Evolutionary conservation across 2,113 vertebrate species (phyloP).

Genomic region (Poecile atricapillus): DNA sequence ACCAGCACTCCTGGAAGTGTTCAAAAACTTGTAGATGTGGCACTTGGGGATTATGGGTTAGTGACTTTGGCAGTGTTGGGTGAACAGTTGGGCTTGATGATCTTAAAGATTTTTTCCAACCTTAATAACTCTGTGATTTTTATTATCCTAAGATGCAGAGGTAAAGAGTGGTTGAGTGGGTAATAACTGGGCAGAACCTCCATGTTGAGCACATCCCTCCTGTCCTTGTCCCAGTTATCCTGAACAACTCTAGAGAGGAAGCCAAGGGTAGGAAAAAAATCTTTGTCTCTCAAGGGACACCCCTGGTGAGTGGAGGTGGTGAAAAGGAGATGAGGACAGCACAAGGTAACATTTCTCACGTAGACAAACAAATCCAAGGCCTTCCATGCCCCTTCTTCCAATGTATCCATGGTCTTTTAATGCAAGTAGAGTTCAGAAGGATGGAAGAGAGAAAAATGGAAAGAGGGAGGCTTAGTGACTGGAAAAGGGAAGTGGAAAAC

Average conservation of each 20-base stretch:
- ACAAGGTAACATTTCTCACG: conserved; percentile 65
- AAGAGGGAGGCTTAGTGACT: background rate
- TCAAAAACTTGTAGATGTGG: background rate
- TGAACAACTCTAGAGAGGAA: conserved; percentile 9
- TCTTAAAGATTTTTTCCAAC: background rate
- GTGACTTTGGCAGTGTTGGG: background rate
- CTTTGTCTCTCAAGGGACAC: background rate
- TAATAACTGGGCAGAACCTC: background rate
- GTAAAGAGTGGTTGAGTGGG: background rate
- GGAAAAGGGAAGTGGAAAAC: background rate
- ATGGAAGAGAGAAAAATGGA: background rate
- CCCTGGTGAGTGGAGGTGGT: background rate
- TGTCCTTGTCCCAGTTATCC: background rate
- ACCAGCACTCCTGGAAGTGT: too few relatives aligned
- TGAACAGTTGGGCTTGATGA: background rate
- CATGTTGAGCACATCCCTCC: background rate
- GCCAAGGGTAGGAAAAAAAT: background rate
- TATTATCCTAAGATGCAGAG: background rate
- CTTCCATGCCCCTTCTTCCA: background rate
- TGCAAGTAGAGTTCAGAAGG: background rate
- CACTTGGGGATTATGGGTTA: background rate
- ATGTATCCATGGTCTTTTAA: background rate
- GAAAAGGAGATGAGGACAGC: conserved; percentile 40
- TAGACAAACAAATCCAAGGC: background rate
- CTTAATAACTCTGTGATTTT: background rate